Base-by-base conservation (phyloP, 2,113 vertebrate genomes). In the Pachycephala philippinensis region DNA sequence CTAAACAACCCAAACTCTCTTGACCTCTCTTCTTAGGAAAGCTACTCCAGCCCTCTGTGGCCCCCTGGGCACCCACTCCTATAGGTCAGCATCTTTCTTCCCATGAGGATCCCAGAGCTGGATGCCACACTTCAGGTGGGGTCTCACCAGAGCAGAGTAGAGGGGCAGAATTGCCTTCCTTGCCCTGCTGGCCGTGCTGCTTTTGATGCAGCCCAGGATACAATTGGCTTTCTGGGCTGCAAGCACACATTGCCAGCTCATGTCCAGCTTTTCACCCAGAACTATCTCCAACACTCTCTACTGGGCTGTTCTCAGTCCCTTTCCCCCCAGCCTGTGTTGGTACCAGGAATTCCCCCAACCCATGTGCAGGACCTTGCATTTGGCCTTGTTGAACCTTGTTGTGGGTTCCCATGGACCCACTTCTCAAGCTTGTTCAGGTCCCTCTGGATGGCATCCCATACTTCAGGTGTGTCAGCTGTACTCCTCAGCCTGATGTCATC, bases 251-350 rank as follows among this genome's bases (percentile, higher is more conserved):
- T 21, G 17, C 13, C 10, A 23, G 21, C 21, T 71, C 26, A 23
- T 8, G 10, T 12, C 9, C 12, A 31, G 18, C 10, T 42, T 80
- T 72, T 74, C 60, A 66, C 20, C 60, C 37, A 44, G 15, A 11
- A 27, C 5, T 11, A 20, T 19, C 10, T 35, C 31, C 27, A 57
- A 8, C 8, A 20, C 33, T 44, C 8, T 74, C 33, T 74, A 11
- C 19, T 11, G 3, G 20, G 19, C 10, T 45, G 9, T 15, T 66
- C 19, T 52, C 39, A 74, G 28, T 12, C 23, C 4, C 15, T 39
- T 89, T 57, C 7, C 2, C 24, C 18, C 30, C 22, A 52, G 15
- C 27, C 6, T 1, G 0, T 28, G 12, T 6, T 28, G 33, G 23
- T 44, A 50, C 15, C 18, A 14, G 12, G 10, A 2, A 1, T 39